These are phyloP conservation scores for Drosophila chauvacae DNA, from an alignment of 1,140 invertebrate genomes.

Conservation along the genomic window DNA sequence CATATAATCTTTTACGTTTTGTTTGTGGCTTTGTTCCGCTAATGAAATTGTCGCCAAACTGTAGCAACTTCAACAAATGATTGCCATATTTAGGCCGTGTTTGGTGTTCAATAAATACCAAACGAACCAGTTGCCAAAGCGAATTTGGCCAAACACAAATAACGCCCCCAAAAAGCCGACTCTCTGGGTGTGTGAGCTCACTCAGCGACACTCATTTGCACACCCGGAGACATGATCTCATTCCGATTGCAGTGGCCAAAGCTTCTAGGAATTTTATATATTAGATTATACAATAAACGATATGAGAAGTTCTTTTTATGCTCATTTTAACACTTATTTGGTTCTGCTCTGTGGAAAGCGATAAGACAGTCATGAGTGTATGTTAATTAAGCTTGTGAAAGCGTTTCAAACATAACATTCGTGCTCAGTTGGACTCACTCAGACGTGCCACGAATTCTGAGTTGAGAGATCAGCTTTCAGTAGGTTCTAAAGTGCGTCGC, in stretches of 20 bases:
- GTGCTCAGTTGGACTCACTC: constrained; percentile 19
- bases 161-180: constrained; percentile 27
- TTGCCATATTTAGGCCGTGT: constrained; percentile 67
- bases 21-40: constrained; percentile 34
- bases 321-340: constrained; percentile 36
- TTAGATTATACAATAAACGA: constrained; percentile 10
- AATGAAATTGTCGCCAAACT: constrained; percentile 77
- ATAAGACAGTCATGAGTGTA: constrained; percentile 22
- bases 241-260: constrained; percentile 29
- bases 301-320: constrained; percentile 16
- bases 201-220: constrained; percentile 11
- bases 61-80: constrained; percentile 40
- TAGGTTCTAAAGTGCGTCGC: constrained; percentile 19
- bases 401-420: constrained; percentile 50
- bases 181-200: constrained; percentile 23
- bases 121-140: constrained; percentile 42
- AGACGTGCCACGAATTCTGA: constrained; percentile 23
- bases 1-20: constrained; percentile 36
- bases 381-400: constrained; percentile 56
- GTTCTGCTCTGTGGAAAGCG: constrained; percentile 26
- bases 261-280: constrained; percentile 27
- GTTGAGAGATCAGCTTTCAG: constrained; percentile 26
- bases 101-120: constrained; percentile 52
- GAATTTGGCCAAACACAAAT: constrained; percentile 31
- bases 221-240: constrained; percentile 42